phyloP scores from a whole-genome alignment of 1,140 invertebrate species.

The Artemia franciscana region DNA sequence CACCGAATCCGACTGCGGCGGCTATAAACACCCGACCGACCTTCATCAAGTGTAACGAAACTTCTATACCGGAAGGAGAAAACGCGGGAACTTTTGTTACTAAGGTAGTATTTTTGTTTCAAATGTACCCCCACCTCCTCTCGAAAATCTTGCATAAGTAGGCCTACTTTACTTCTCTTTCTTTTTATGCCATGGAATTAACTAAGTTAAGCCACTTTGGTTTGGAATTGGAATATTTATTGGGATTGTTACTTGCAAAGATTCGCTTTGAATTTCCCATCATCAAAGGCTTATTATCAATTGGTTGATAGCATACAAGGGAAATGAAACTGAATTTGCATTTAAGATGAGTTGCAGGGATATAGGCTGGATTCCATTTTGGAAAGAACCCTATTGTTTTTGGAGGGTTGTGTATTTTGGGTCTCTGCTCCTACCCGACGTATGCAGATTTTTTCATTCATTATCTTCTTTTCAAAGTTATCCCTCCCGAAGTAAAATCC shows the following conservation, averaged over 20 bases:
- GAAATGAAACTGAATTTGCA: too few species aligned
- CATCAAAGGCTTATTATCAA: neutral
- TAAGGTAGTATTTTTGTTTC: neutral
- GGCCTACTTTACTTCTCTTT: neutral
- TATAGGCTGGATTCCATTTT: too few species aligned
- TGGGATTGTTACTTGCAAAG: neutral
- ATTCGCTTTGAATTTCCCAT: neutral
- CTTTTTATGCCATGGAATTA: neutral
- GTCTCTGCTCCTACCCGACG: too few species aligned
- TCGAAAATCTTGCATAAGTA: neutral
- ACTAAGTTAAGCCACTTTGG: neutral
- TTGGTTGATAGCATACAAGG: too few species aligned
- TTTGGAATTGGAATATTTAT: neutral
- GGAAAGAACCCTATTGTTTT: too few species aligned
- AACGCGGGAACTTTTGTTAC: conserved; percentile 1
- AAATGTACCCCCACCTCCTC: neutral
- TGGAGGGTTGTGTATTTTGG: too few species aligned
- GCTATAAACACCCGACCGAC: neutral
- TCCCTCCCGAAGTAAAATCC: too few species aligned
- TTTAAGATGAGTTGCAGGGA: too few species aligned
- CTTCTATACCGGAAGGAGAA: conserved; percentile 5
- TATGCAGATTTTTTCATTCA: too few species aligned
- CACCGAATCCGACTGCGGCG: too few species aligned
- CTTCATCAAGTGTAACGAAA: conserved; percentile 5
- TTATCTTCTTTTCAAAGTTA: too few species aligned